Evolutionary conservation across 2,888 invertebrate genomes (phyloP).

Genomic region (Drosophila colorata): DNA sequence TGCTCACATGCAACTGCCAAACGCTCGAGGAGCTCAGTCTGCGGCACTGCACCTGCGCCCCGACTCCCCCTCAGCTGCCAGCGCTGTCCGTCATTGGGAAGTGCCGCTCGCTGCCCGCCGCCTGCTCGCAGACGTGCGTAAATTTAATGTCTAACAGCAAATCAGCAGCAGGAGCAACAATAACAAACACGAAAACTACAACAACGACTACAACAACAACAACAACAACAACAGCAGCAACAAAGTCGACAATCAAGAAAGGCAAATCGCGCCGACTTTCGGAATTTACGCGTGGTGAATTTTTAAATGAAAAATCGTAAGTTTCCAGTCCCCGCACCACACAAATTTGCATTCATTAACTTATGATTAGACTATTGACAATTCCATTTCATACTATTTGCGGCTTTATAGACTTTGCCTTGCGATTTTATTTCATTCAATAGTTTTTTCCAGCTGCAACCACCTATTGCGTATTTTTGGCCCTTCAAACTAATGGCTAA

Average conservation of each 20-base stretch:
- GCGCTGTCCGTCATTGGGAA: constrained; percentile 65
- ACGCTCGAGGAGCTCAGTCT: constrained; percentile 33
- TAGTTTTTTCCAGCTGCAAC: constrained; percentile 6
- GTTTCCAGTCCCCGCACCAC: constrained; percentile 61
- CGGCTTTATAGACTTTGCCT: constrained; percentile 18
- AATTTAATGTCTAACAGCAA: constrained; percentile 60
- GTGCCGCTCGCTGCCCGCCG: constrained; percentile 62
- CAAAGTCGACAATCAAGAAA: constrained; percentile 73
- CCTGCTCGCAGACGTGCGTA: constrained; percentile 58
- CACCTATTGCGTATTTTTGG: not conserved
- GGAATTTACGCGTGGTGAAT: constrained; percentile 86
- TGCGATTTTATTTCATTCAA: constrained; percentile 28
- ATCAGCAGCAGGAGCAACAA: constrained; percentile 24
- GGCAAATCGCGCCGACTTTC: constrained; percentile 85
- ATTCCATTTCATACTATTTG: constrained; percentile 15
- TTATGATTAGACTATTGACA: constrained; percentile 48
- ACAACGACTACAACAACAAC: constrained; percentile 28
- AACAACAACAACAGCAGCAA: constrained; percentile 29
- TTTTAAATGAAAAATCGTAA: constrained; percentile 86
- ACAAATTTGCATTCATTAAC: constrained; percentile 43
- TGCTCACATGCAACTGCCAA: constrained; percentile 74
- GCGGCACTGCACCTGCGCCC: constrained; percentile 25
- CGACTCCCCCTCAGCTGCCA: constrained; percentile 9
- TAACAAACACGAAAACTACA: constrained; percentile 13
- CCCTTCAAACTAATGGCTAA: not conserved